Evolutionary conservation across 2,888 invertebrate species (phyloP), one percentile per base, ranked within the genome.

Genomic region (Dryocosmus kuriphilus): DNA sequence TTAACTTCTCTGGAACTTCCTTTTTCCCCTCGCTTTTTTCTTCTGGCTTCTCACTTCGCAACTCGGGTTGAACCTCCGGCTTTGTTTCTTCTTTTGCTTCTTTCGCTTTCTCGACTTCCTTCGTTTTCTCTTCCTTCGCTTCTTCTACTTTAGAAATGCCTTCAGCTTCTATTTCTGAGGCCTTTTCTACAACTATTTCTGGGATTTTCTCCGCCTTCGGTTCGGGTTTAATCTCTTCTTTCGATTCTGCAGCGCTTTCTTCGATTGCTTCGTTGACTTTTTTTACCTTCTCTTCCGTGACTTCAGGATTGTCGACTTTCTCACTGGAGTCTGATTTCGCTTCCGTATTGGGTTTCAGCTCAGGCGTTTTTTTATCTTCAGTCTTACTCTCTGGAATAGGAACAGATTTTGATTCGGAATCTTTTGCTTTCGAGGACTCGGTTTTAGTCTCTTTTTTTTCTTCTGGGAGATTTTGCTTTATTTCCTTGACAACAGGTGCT

Each of bases 361-460:
- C 76, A 57, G 74, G 35, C 76, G 63, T 75, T 74, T 80, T 77
- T 73, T 71, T 78, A 41, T 73, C 67, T 61, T 77, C 51, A 71
- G 19, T 71, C 76, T 71, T 71, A 4, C n/a, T 30, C 51, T 71
- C 51, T 11, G 51, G 16, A n/a, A 30, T 51, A 71, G 41, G 19
- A 67, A 27, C 27, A 16, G 24, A 3, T 24, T 65, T 73, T 62
- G 30, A 62, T n/a, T 73, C 38, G 51, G 73, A n/a, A 0, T 73
- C 76, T 30, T 19, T 8, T 11, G 41, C 16, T 22, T 73, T 65
- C 19, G 19, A 46, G 19, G 46, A 35, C 11, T 73, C 77, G 24
- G 74, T 60, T 60, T 60, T 76, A 27, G 75, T 79, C 19, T 81
- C 79, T 77, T 74, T 80, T 8, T 77, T 74, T 62, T 83, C 82